These are phyloP conservation scores for Xenopus petersii DNA, from an alignment of 2,797 vertebrate genomes.

Conservation along the genomic window DNA sequence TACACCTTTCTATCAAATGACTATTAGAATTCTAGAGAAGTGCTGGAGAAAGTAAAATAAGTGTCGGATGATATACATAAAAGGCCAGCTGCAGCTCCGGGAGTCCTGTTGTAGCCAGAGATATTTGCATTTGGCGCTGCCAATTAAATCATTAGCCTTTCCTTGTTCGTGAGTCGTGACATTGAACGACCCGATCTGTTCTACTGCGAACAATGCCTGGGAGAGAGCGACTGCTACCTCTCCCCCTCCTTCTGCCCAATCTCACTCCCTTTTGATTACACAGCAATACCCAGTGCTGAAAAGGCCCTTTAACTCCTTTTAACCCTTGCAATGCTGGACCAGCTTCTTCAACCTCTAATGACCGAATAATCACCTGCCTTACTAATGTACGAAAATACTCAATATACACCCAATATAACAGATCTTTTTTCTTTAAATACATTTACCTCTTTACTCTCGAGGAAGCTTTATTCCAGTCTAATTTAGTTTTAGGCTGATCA, in stretches of 20 bases:
- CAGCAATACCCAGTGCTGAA: slow-evolving; percentile 5
- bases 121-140: slow-evolving; percentile 61
- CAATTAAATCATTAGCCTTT: slow-evolving; percentile 60
- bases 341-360: no score
- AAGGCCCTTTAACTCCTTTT: slow-evolving; percentile 54
- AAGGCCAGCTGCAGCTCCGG: slow-evolving; percentile 41
- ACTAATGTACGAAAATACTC: no score
- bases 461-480: no score
- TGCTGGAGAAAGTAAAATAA: background rate
- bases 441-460: no score
- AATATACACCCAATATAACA: no score
- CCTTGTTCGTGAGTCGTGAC: slow-evolving; percentile 61
- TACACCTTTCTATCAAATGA: no score
- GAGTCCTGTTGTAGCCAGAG: slow-evolving; percentile 37
- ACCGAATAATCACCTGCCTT: no score
- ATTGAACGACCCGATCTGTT: slow-evolving; percentile 50
- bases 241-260: no score
- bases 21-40: no score
- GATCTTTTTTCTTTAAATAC: no score
- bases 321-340: slow-evolving; percentile 3
- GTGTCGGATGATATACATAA: slow-evolving; percentile 17
- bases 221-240: no score
- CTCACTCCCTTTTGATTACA: slow-evolving; percentile 8
- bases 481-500: no score
- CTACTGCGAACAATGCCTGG: slow-evolving; percentile 16